Evolutionary conservation across 2,113 vertebrate species (phyloP), one percentile per base, ranked within the genome.

Genomic region (Xiphophorus maculatus): DNA sequence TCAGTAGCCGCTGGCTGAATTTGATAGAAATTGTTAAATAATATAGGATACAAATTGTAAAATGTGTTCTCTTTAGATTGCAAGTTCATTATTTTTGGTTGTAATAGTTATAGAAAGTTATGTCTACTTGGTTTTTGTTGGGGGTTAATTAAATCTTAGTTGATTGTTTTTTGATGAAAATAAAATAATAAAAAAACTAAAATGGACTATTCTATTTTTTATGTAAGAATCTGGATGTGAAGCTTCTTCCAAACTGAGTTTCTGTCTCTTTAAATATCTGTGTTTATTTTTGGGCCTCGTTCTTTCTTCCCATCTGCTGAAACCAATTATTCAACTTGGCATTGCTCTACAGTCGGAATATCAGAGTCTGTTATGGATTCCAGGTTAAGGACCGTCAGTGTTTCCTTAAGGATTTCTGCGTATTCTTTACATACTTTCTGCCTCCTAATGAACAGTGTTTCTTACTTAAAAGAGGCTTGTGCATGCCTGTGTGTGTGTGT

Each of bases 51-150:
- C 3, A 42, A 13, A 42, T 15, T 37, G 14, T 42, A 42, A 42
- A 42, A 15, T 42, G 12, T 14, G 40, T 63, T 2, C 29, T 17
- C 62, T 63, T 17, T 30, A 63, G 28, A 30, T 63, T 30, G 17
- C n/a, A 30, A 15, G 1, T 63, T 19, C 27, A 30, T 15, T 63
- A 30, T 17, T 7, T 63, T 17, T 63, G 28, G 5, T 28, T 62
- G 28, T 63, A 30, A 5, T 63, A 17, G 11, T 64, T 54, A 63
- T 13, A 35, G 14, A 40, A n/a, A 65, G 1, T 64, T 40, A 15
- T 73, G 15, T 77, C 33, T 64, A 42, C 3, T 63, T 28, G 30
- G 58, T 30, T 28, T 70, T 66, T 82, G 30, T 58, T 44, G 64
- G 64, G 14, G 44, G 22, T 30, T 33, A 48, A 37, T 69, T 22